These are phyloP conservation scores for Calypte anna DNA, from an alignment of 2,113 vertebrate genomes.

Conservation along the genomic window DNA sequence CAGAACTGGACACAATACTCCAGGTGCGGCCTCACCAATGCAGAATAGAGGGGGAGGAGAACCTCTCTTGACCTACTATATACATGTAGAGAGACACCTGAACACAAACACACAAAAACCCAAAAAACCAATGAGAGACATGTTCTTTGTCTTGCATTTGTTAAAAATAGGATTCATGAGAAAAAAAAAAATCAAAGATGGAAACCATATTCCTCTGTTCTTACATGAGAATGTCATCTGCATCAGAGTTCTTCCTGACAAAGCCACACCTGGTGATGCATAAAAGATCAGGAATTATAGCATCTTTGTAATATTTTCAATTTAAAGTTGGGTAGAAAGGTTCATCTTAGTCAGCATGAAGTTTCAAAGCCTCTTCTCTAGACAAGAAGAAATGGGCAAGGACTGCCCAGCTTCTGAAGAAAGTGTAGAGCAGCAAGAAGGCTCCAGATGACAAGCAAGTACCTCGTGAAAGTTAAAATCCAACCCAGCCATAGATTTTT, in stretches of 20 bases:
- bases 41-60: too few species aligned
- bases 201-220: background rate
- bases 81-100: background rate
- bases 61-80: too few species aligned
- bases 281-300: background rate
- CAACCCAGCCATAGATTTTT: background rate
- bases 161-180: background rate
- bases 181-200: background rate
- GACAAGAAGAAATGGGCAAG: background rate
- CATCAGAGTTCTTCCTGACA: background rate
- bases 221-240: background rate
- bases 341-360: background rate
- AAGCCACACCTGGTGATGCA: background rate
- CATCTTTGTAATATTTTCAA: background rate
- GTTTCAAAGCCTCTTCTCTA: background rate
- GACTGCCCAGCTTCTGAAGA: background rate
- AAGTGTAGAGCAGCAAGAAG: background rate
- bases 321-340: background rate
- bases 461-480: background rate
- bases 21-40: too few species aligned
- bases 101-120: background rate
- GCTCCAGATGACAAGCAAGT: background rate
- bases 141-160: background rate
- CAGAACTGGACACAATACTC: too few species aligned
- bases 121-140: background rate